Evolutionary conservation across 2,888 invertebrate species (phyloP).

Genomic region (Zygaena filipendulae): DNA sequence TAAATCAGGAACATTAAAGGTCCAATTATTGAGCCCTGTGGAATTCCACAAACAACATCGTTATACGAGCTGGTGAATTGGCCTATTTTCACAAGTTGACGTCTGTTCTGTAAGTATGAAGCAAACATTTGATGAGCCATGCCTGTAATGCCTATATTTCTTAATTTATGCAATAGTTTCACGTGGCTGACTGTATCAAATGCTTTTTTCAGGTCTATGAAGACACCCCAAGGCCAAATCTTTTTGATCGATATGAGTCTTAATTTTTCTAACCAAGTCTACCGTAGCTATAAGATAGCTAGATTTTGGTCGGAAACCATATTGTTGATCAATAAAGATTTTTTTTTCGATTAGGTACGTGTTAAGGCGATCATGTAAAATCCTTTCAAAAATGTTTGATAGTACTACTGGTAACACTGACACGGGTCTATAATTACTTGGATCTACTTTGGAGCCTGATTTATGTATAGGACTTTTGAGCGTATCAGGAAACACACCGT

Average conservation of each 20-base stretch:
- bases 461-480: conserved; percentile 8
- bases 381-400: conserved; percentile 7
- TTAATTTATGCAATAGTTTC: conserved; percentile 4
- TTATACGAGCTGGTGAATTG: not conserved
- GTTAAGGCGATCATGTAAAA: too few relatives aligned
- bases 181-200: not conserved
- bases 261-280: not conserved
- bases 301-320: too few relatives aligned
- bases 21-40: not conserved
- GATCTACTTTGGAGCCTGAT: too few relatives aligned
- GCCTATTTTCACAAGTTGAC: conserved; percentile 10
- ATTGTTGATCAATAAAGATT: too few relatives aligned
- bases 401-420: too few relatives aligned
- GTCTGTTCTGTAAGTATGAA: conserved; percentile 10
- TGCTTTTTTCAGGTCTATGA: not conserved
- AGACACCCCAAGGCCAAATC: not conserved
- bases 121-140: conserved; percentile 5
- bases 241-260: conserved; percentile 7
- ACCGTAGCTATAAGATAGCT: not conserved
- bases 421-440: too few relatives aligned
- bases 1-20: not conserved
- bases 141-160: conserved; percentile 5
- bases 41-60: not conserved
- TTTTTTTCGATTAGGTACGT: too few relatives aligned
- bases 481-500: conserved; percentile 7